Evolutionary conservation across 2,888 invertebrate species (phyloP), one percentile per base, ranked within the genome.

Genomic region (Carabus problematicus): DNA sequence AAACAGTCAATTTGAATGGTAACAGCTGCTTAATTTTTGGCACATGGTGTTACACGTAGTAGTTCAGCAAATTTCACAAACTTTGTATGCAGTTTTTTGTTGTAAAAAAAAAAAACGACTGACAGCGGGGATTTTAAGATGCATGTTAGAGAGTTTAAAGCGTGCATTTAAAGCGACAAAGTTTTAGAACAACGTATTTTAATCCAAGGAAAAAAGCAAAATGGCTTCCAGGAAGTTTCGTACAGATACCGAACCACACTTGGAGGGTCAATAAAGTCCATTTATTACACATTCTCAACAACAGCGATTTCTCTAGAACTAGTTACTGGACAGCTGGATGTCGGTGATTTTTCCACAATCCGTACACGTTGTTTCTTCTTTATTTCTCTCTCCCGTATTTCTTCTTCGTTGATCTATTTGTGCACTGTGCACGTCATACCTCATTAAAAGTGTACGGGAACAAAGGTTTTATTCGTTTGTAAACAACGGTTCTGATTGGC

Each of bases 281-380:
- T 52, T 52, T 52, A 52, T 52, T 52, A 52, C 45, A 18, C 52
- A 52, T 11, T 52, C 11, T 52, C 16, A 6, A 16, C 16, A 52
- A 52, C 52, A 52, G 18, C 9, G 52, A 52, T 9, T 16, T 52
- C 19, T 52, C 52, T 52, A 52, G 52, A 52, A 52, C 52, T 52
- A 52, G 52, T 52, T 52, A 52, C 18, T 3, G 3, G 29, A 29
- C 29, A 29, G 29, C 29, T 29, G 29, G 29, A 29, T 29, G 29
- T 29, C 6, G 29, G 29, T 29, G 29, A 29, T 29, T 29, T 29
- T 29, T 29, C 29, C 6, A 29, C 29, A 6, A 29, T 29, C 29
- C 29, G 29, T 29, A 29, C 29, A 29, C 2, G 29, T 29, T 29
- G 2, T 29, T 2, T 29, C 6, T 29, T 29, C 2, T 29, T 29